These are phyloP conservation scores for Poliocrania exsul DNA, from an alignment of 2,797 vertebrate species.

Conservation along the genomic window DNA sequence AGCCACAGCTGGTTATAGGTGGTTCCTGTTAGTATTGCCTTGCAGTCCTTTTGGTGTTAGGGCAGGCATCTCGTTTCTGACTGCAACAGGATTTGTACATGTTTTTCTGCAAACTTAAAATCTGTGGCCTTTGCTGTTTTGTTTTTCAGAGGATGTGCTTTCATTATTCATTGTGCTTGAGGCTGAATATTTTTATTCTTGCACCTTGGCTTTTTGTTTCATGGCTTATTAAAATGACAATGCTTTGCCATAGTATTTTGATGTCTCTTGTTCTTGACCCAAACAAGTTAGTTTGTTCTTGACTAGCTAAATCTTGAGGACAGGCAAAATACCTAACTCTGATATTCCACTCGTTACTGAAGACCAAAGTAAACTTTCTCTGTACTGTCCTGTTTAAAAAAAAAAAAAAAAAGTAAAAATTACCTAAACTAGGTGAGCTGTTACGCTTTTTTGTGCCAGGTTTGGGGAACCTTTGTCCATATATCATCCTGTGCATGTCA, in stretches of 20 bases:
- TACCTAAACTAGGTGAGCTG: not conserved
- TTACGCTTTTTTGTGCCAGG: not conserved
- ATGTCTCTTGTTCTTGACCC: not conserved
- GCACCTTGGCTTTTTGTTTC: not conserved
- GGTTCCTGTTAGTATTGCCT: not conserved
- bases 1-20: not conserved
- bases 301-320: not conserved
- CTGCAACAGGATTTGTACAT: not conserved
- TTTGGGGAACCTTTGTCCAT: not conserved
- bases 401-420: not conserved
- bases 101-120: not conserved
- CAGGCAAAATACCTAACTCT: not conserved
- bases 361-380: not conserved
- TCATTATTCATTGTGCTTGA: not conserved
- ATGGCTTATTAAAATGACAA: not conserved
- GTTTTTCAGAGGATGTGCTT: not conserved
- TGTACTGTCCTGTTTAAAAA: not conserved
- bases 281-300: not conserved
- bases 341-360: not conserved
- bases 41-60: not conserved
- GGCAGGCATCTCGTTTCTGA: not conserved
- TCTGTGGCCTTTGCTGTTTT: not conserved
- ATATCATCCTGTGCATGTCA: rapidly evolving
- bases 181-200: not conserved
- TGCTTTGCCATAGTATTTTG: not conserved